Base-by-base conservation (phyloP, 2,797 vertebrate species). In the Labeo calbasu region DNA sequence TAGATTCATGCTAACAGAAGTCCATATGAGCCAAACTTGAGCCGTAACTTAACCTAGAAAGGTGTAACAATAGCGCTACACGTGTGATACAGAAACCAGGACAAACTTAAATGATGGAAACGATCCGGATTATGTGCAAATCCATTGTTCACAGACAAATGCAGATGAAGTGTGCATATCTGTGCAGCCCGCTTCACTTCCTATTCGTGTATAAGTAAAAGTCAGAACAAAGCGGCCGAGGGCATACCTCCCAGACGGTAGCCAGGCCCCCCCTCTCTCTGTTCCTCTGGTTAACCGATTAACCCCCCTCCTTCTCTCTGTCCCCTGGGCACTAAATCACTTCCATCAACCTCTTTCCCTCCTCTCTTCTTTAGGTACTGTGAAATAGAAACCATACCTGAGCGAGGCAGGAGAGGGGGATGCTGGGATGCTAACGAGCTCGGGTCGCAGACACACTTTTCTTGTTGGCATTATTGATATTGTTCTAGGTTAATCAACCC, bases 401-500 rank as follows among this genome's bases (percentile, higher is more conserved):
- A 14, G 71, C 9, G 19, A 65, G n/a, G 14, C 61, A 70, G 61
- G 71, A 77, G 43, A 77, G 65, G 59, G 68, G 79, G 25, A 79
- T 57, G 88, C 84, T 89, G 57, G 90, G 91, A 93, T 77, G 71
- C 88, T 93, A 93, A 94, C 85, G 82, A 87, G 83, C 90, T 91
- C 78, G 90, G 90, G 90, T 91, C 92, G 85, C 89, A 88, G 89
- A 92, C 90, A 89, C 90, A 89, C 90, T 92, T 91, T 89, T 88
- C 83, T 88, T 89, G 89, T 93, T 91, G 88, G 90, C 89, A 89
- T 93, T 92, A 93, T 91, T 90, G 85, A 90, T 93, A 93, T 91
- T 93, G 91, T 92, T 91, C 86, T 80, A 69, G 88, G 75, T 88
- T 93, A 94, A 95, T 94, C 90, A 88, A 89, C 93, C 92, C 92